Conservation (phyloP, 1,140 invertebrate species). For the Planococcus citri region DNA sequence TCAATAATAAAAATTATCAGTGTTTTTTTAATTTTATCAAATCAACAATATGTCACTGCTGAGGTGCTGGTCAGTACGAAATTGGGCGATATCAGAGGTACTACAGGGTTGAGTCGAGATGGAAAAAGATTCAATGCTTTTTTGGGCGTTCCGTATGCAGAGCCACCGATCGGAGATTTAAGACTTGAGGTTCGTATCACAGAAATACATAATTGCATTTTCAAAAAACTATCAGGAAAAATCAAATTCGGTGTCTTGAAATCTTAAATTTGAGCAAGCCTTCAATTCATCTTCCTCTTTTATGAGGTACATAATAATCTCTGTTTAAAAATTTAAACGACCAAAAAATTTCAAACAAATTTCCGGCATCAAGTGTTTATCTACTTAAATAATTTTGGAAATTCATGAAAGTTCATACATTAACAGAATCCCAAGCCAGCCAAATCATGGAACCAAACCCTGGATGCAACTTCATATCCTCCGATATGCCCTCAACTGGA, state of each 20-base stretch:
- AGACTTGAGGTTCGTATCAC: conserved; percentile 34
- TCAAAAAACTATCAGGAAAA: too few relatives aligned
- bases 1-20: too few relatives aligned
- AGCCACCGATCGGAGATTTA: conserved; percentile 35
- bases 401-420: too few relatives aligned
- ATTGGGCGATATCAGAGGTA: conserved; percentile 24
- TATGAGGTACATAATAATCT: too few relatives aligned
- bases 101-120: conserved; percentile 19
- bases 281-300: too few relatives aligned
- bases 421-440: conserved; percentile 14
- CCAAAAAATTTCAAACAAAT: too few relatives aligned
- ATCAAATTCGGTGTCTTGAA: too few relatives aligned
- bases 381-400: too few relatives aligned
- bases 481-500: neutral
- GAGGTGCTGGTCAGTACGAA: conserved; percentile 16
- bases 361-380: too few relatives aligned
- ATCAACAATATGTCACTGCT: neutral
- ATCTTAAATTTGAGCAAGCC: too few relatives aligned
- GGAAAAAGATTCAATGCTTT: conserved; percentile 33
- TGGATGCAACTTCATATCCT: conserved; percentile 21
- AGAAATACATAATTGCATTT: neutral
- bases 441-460: conserved; percentile 14
- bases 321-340: too few relatives aligned
- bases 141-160: conserved; percentile 37
- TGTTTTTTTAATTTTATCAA: too few relatives aligned